Evolutionary conservation across 2,888 invertebrate species (phyloP).

Genomic region (Folsomia manolachei): DNA sequence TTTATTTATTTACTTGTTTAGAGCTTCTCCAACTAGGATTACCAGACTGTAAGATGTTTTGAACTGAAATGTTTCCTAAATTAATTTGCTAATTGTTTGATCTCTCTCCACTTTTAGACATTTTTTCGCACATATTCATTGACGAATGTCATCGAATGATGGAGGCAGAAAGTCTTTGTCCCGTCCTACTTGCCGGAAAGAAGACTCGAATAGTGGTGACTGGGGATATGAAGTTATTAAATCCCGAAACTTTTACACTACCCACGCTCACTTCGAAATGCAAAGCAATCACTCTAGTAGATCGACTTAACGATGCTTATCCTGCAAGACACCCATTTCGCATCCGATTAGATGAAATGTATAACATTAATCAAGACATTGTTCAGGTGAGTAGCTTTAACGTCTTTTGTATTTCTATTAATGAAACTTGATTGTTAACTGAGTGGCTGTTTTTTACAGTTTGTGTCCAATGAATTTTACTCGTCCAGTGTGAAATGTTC

Average conservation of each 20-base stretch:
- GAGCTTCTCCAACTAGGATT: conserved; percentile 67
- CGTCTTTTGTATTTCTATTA: not conserved
- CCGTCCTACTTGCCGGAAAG: conserved; percentile 68
- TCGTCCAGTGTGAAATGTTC: conserved; percentile 61
- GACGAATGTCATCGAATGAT: conserved; percentile 84
- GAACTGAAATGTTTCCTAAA: not conserved
- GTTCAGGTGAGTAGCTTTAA: conserved; percentile 58
- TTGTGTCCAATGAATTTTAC: conserved; percentile 77
- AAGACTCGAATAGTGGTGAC: conserved; percentile 73
- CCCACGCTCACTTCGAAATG: not conserved
- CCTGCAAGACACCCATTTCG: conserved; percentile 71
- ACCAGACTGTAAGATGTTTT: conserved; percentile 59
- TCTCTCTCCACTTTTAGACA: conserved; percentile 54
- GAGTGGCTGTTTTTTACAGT: conserved; percentile 53
- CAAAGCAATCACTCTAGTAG: conserved; percentile 67
- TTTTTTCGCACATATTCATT: conserved; percentile 75
- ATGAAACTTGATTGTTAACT: not conserved
- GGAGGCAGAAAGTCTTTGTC: conserved; percentile 81
- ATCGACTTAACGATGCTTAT: conserved; percentile 74
- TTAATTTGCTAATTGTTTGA: not conserved
- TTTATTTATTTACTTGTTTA: too few relatives aligned
- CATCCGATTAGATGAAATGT: conserved; percentile 75
- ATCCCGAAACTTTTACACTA: conserved; percentile 24
- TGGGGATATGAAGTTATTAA: conserved; percentile 72
- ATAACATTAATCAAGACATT: conserved; percentile 76